Evolutionary conservation across 2,888 invertebrate genomes (phyloP), one percentile per base, ranked within the genome.

Genomic region (Empis stercorea): DNA sequence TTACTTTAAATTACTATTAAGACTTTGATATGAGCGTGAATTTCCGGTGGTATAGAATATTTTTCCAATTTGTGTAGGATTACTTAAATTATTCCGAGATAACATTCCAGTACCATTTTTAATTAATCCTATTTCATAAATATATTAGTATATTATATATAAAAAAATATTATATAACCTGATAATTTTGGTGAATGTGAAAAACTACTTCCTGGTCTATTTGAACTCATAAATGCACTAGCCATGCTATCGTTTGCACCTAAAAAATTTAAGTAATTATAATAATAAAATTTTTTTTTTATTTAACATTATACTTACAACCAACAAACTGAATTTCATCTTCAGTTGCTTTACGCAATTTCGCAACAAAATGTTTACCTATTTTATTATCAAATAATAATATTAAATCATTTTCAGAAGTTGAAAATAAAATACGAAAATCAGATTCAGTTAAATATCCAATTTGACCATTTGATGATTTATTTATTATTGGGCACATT

Each of bases 341-440:
- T 20, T 74, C 64, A 2, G 78, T 75, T 1, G 89, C 80, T 64
- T 80, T 83, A 4, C 93, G 73, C 30, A 94, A 75, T 55, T 76
- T 80, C 74, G 87, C 92, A 3, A 92, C 75, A 10, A 87, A 85
- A 69, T 94, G 94, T 38, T 80, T 76, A 5, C 81, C 82, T 32
- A 80, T 72, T 61, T 81, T 80, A 52, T 76, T 77, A 63, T 92
- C 88, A 57, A 85, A 93, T 0, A 88, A 65, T 52, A 95, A 71
- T 51, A 88, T 81, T 43, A 95, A 73, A 55, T 92, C 89, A 0
- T 88, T 88, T 47, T 81, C 75, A 17, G 78, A 76, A 59, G 76
- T 79, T 0, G 87, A 82, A 61, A 81, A 91, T 43, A 93, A 80
- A 9, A 93, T 79, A 63, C 63, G 70, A 43, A 66, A 64, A 48